Base-by-base conservation (phyloP, 2,113 vertebrate species). In the Struthidea cinerea region DNA sequence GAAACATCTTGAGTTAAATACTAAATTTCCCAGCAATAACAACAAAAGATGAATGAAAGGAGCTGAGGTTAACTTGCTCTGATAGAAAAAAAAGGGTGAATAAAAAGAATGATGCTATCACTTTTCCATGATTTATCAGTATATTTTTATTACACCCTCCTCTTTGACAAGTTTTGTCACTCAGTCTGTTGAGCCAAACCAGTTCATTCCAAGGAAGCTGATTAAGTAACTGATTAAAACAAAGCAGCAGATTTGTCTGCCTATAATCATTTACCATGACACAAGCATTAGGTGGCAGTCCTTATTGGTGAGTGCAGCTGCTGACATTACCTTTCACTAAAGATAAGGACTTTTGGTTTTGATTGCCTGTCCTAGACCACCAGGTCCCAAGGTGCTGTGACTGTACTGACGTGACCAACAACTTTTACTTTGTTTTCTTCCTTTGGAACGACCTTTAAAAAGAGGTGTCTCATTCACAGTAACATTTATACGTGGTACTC, bases 1-100 rank as follows among this genome's bases (percentile, higher is more conserved):
- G 92, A 98, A 98, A 97, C 97, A 97, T 98, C 97, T 97, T 93
- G 97, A 97, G 94, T 91, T 97, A 97, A 98, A 97, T 95, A 90
- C 91, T 95, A 94, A 98, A 98, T 98, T 98, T 97, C 89, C 92
- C 94, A 97, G 95, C 93, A 93, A 97, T 97, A 98, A 97, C 96
- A 97, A 89, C 95, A 95, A 94, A 96, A 96, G 97, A 98, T 96
- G 96, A 96, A 98, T 97, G 93, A 26, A 69, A 90, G 67, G 35
- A 96, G 73, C 87, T 78, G 89, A 96, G 96, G 95, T 96, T 96
- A 97, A 97, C 96, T 97, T 93, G 94, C 93, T 96, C 77, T 96
- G 93, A 95, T 94, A 92, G 93, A 96, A 97, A 89, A 85, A 95
- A 96, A 79, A 91, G 69, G 79, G 76, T 97, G 95, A 97, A 93